Base-by-base conservation (phyloP, 2,113 vertebrate genomes). In the Origma solitaria region DNA sequence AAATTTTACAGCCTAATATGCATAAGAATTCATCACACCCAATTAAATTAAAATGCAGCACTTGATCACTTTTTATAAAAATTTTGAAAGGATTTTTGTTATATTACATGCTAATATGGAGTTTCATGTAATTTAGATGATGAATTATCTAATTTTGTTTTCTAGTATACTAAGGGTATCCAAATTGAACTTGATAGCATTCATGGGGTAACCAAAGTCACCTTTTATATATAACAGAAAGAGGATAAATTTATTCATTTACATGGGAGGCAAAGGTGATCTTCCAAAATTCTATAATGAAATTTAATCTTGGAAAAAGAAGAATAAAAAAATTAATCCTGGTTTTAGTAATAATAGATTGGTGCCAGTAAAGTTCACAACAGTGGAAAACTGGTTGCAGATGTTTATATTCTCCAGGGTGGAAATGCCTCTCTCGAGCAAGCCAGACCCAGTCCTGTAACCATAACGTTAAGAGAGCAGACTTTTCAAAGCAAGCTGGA, bases 111-210 rank as follows among this genome's bases (percentile, higher is more conserved):
- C 53, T 89, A 95, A 93, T 70, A 73, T 5, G 31, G 35, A 60
- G 64, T 91, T 95, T 82, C 86, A 94, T 91, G 85, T 90, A 79
- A 90, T 95, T 90, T 66, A 90, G 53, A 50, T 84, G 92, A 92
- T 86, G 23, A 81, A 90, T 93, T 88, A 85, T 50, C 83, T 69
- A 8, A 50, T 83, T 80, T 81, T 75, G 49, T 82, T 94, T 86
- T 75, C 78, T 68, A 54, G 60, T 54, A 62, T 23, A 82, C 49
- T 76, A 76, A 49, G 60, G 51, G 24, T 31, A 83, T n/a, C 40
- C 79, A 47, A 65, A 31, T 9, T 3, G 4, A 87, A 91, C 69
- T 50, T 14, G 69, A 77, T 7, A 68, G 61, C 82, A 58, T 79
- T 68, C 31, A 45, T 9, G 33, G 66, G 50, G 70, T 35, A 82